Percentiles rank a stretch among this genome's conserved stretches.
These are phyloP conservation scores for Acanthacorydalis orientalis DNA, from an alignment of 2,888 invertebrate genomes.

Conservation along the genomic window DNA sequence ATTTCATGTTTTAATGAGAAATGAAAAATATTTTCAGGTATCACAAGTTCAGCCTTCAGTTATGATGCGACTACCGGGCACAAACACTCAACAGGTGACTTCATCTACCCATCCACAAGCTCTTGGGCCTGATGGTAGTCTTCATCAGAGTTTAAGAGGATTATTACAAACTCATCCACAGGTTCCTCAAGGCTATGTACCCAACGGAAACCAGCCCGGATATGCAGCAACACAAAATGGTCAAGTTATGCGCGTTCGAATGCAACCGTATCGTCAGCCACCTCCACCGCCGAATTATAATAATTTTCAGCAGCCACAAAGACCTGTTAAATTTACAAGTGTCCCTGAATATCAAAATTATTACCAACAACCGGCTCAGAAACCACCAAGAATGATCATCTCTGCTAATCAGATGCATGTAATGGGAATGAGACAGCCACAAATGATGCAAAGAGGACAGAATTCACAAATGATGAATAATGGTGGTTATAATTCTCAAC, in stretches of 20 bases:
- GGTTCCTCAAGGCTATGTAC: conserved; percentile 18
- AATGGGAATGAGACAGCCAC: neutral
- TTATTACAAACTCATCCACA: conserved; percentile 23
- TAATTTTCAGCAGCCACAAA: conserved; percentile 1
- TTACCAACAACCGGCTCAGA: conserved; percentile 9
- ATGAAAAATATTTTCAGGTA: no score
- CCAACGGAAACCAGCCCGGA: conserved; percentile 26
- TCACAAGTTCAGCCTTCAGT: neutral
- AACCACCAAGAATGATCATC: conserved; percentile 3
- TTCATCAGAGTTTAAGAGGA: conserved; percentile 17
- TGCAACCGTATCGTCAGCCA: conserved; percentile 14
- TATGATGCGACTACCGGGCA: neutral
- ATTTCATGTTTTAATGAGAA: no score
- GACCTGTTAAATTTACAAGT: conserved; percentile 1
- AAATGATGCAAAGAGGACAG: neutral
- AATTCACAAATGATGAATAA: conserved; percentile 4
- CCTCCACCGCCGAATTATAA: conserved; percentile 3
- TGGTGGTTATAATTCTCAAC: no score
- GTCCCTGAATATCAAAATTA: conserved; percentile 10
- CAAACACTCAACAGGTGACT: conserved; percentile 20
- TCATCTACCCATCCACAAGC: conserved; percentile 43
- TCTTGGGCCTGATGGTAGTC: conserved; percentile 14
- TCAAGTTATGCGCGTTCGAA: conserved; percentile 11
- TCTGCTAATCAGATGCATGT: neutral
- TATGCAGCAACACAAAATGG: conserved; percentile 12